Conservation (phyloP, 2,113 vertebrate genomes). For the Lamprotornis superbus region DNA sequence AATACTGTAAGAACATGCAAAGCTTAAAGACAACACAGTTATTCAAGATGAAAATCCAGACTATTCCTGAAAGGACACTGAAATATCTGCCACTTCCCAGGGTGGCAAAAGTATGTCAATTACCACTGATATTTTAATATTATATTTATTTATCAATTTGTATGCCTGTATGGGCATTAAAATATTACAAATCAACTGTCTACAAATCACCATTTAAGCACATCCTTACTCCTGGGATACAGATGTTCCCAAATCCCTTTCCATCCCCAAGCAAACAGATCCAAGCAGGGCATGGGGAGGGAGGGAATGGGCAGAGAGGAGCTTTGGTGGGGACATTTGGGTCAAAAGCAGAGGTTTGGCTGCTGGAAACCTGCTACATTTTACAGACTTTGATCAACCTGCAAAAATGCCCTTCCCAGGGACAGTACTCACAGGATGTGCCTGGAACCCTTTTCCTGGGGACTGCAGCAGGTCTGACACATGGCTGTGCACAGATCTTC, state of each 20-base stretch:
- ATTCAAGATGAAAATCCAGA: neutral
- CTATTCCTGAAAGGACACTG: neutral
- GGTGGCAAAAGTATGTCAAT: neutral
- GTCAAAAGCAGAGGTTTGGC: neutral
- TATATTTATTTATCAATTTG: neutral
- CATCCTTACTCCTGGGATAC: neutral
- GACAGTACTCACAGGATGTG: neutral
- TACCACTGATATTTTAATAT: neutral
- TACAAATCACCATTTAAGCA: neutral
- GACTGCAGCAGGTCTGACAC: accelerated
- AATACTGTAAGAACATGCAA: neutral
- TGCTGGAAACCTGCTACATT: accelerated
- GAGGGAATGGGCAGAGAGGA: neutral
- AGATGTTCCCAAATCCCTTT: neutral
- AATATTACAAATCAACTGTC: neutral
- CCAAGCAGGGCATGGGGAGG: neutral
- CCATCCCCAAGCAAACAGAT: neutral
- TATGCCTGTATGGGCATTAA: neutral
- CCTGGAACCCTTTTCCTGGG: neutral
- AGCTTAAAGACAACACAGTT: neutral
- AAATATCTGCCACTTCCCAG: neutral
- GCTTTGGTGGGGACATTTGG: accelerated
- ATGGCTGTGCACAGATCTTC: accelerated
- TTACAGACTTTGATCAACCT: accelerated
- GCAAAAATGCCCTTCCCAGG: accelerated